Conservation (phyloP, 2,797 vertebrate genomes). For the Melanotaenia maccullochi region DNA sequence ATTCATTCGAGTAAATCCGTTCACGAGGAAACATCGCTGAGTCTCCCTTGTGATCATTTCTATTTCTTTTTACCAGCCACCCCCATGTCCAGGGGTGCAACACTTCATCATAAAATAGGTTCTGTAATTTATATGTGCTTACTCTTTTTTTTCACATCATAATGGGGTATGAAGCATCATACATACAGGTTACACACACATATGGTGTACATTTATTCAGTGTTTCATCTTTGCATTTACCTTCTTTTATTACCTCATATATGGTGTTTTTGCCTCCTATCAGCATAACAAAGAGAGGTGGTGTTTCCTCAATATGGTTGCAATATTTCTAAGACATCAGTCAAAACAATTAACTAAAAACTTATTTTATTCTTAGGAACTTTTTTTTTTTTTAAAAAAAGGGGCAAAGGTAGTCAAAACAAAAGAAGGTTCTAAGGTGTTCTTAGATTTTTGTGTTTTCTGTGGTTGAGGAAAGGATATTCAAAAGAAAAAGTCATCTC, state of each 20-base stretch:
- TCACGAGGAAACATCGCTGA: too few relatives aligned
- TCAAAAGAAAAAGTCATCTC: conserved; percentile 25
- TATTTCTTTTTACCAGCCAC: too few relatives aligned
- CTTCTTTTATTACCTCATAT: conserved; percentile 3
- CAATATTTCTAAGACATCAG: conserved; percentile 49
- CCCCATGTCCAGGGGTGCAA: too few relatives aligned
- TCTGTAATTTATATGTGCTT: conserved; percentile 35
- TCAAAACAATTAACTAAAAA: conserved; percentile 45
- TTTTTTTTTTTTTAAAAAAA: background rate
- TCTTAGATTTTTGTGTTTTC: conserved; percentile 35
- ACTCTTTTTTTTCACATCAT: conserved; percentile 48
- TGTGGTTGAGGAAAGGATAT: conserved; percentile 32
- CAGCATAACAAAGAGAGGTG: conserved; percentile 28
- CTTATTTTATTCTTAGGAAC: conserved; percentile 29
- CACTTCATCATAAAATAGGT: conserved; percentile 30
- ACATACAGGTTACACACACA: background rate
- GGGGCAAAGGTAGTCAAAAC: background rate
- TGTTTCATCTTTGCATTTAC: background rate
- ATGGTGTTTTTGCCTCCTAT: background rate
- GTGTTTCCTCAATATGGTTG: conserved; percentile 44
- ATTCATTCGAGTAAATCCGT: too few relatives aligned
- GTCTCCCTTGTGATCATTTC: too few relatives aligned
- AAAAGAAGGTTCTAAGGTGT: conserved; percentile 37
- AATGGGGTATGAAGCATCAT: conserved; percentile 14
- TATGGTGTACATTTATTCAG: background rate